Conservation (phyloP, 2,888 invertebrate species). For the Epinotia brunnichana region DNA sequence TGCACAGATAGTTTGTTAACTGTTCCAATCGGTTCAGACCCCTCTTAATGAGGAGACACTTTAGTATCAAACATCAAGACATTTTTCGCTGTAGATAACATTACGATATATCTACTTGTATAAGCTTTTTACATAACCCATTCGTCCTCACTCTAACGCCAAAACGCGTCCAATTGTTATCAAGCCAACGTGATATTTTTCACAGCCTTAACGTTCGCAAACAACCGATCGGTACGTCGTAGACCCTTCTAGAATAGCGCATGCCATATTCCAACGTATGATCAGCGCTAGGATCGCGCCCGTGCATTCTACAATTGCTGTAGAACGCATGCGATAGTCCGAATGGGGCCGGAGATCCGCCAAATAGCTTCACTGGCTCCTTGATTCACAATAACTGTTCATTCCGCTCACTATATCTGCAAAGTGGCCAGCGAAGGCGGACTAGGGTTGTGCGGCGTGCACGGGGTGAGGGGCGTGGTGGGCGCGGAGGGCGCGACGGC, state of each 20-base stretch:
- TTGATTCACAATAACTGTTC: neutral
- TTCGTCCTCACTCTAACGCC: constrained; percentile 1
- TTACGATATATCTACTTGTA: constrained; percentile 9
- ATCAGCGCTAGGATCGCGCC: neutral
- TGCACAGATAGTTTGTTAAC: neutral
- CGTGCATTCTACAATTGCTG: neutral
- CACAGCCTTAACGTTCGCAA: constrained; percentile 36
- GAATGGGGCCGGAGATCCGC: neutral
- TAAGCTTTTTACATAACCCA: neutral
- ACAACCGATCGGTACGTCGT: neutral
- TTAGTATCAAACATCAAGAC: constrained; percentile 1
- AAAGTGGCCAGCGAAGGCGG: constrained; percentile 68
- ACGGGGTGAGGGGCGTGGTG: constrained; percentile 68
- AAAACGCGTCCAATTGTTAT: neutral
- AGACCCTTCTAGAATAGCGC: neutral
- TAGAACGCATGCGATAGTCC: neutral
- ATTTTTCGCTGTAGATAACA: neutral
- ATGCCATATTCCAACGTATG: neutral
- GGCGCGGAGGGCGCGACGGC: constrained; percentile 68
- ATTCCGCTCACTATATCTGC: constrained; percentile 61
- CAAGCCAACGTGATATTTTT: constrained; percentile 34
- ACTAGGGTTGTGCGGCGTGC: constrained; percentile 62
- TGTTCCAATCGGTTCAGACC: neutral
- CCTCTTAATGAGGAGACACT: neutral
- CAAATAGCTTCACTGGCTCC: neutral